Base-by-base conservation (phyloP, 1,140 invertebrate species). In the Rhopalosiphum maidis region DNA sequence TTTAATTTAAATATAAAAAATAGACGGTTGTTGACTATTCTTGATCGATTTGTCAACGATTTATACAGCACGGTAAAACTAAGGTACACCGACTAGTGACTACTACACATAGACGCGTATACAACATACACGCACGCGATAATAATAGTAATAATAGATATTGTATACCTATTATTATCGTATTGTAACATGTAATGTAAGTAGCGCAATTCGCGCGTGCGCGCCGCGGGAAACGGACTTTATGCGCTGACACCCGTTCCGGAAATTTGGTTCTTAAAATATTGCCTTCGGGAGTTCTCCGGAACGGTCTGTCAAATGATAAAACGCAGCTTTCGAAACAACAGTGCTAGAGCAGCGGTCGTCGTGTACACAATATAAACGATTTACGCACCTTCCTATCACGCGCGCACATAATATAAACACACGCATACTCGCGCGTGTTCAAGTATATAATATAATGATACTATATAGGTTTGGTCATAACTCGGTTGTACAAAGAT, bases 181-280 rank as follows among this genome's bases (percentile, higher is more conserved):
- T n/a, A 77, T n/a, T n/a, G 60, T 77, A 77, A 35, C 18, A 30
- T 15, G 30, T 77, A 77, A 77, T 77, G 60, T 77, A n/a, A n/a
- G 60, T 77, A n/a, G 60, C 15, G 21, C 21, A n/a, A 83, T 37
- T 37, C 35, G 35, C 77, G 22, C 77, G 77, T 83, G 77, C 77
- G 77, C 77, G 77, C 77, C 77, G 35, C 77, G n/a, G 77, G 77
- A 37, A 77, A 37, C 35, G 77, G 77, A 83, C 77, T 83, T 82
- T 23, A 83, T 21, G 35, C 77, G 77, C 35, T 21, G n/a, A 83
- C n/a, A 85, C 83, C 22, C 37, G 83, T 23, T 43, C 23, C 37
- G 37, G 23, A 41, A 41, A 41, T 85, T 85, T 41, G 83, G 83
- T 41, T 87, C 30, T 48, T 77, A 77, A n/a, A 15, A 15, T 77